Base-by-base conservation (phyloP, 2,797 vertebrate species). In the Artibeus jamaicensis region DNA sequence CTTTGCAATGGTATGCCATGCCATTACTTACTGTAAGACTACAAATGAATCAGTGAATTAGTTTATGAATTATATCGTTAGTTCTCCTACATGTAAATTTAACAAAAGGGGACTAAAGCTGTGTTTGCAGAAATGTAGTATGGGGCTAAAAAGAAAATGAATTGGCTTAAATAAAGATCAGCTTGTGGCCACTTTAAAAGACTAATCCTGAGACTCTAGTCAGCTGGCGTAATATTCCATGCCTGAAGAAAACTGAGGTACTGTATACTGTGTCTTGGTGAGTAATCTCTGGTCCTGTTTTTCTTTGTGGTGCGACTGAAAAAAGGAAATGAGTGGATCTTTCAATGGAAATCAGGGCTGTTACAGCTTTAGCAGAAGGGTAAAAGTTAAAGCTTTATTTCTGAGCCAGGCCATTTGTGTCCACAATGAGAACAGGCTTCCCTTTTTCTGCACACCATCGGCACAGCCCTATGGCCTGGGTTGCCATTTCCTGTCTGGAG, bases 361-460 rank as follows among this genome's bases (percentile, higher is more conserved):
- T 94, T 97, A 96, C 89, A 86, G 91, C 95, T 85, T 95, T 95
- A 98, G 92, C 82, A 79, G 50, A 93, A 46, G 10, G 83, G 57
- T 95, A 78, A 96, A 11, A 16, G 46, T 86, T 95, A 97, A 94
- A 97, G 93, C 68, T 98, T 98, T 97, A 89, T 97, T 96, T 97
- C 70, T 57, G 88, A 96, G 91, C 96, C 87, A 96, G 91, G 78
- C 74, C 97, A 85, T 95, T 87, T 57, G 90, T 48, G 71, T 78
- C 97, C 68, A 94, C 93, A 97, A 96, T 92, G 91, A 96, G 34
- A 89, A 87, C 95, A 97, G 87, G 71, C 96, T 97, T 93, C 92
- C 46, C 84, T 97, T 89, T 97, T 97, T 96, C 93, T 96, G n/a
- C 55, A 53, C 2, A 84, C 71, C 86, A 94, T 95, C 97, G 82